Evolutionary conservation across 2,113 vertebrate genomes (phyloP), one percentile per base, ranked within the genome.

Genomic region (Hippocampus zosterae): DNA sequence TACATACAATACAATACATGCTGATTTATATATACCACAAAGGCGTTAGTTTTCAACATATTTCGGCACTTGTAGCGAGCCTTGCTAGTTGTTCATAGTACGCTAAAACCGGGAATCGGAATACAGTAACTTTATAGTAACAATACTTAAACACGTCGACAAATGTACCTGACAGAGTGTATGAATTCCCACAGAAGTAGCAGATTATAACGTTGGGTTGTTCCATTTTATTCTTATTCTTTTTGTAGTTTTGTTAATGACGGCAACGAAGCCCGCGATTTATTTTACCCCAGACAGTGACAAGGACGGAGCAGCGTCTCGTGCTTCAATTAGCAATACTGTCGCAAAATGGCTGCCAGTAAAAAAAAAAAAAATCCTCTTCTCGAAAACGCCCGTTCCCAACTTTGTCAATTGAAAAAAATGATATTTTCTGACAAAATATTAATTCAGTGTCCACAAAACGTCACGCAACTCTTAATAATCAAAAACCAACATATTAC

Each of bases 81-180:
- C 23, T 27, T 10, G 12, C 5, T 27, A 27, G 55, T n/a, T 27
- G 11, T 13, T 25, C 8, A 2, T 44, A n/a, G 11, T 57, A 23
- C n/a, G 23, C 55, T 57, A 57, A 15, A 23, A 27, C n/a, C 23
- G 3, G 4, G 25, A 25, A 12, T 57, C 12, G 1, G 9, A 23
- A 12, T 27, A 57, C 55, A 15, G 9, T 11, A 13, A 25, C 23
- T 57, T 25, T 57, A 57, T 57, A 1, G n/a, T 57, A 57, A 27
- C 3, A 4, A 57, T 27, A 57, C n/a, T 55, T 55, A 11, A 2
- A n/a, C 55, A 57, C 27, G 12, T 27, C 55, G 5, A 27, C 5
- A 4, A 27, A 15, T 15, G 15, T 57, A 64, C 88, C 91, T 0
- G 83, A 64, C 23, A 90, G 65, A 2, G 44, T 84, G 69, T 83